Evolutionary conservation across 2,113 vertebrate genomes (phyloP).

Genomic region (Eonycteris spelaea): DNA sequence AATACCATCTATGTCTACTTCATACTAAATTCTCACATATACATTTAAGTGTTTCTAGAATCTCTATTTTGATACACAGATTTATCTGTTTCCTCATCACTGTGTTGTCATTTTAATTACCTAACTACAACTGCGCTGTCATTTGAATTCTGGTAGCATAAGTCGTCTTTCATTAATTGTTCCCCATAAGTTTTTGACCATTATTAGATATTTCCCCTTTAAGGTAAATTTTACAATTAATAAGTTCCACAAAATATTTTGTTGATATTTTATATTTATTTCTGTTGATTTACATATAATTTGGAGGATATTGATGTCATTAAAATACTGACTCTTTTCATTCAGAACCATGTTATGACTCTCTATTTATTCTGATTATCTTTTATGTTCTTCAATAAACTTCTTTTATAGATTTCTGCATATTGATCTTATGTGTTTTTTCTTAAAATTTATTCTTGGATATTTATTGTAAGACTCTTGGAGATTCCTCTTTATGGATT

Average conservation of each 20-base stretch:
- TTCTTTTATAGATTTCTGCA: constrained; percentile 53
- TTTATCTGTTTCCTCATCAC: neutral
- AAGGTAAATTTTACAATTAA: neutral
- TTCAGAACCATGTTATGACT: neutral
- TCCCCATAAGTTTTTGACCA: neutral
- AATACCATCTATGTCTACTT: neutral
- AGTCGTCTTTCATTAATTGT: neutral
- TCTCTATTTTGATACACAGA: neutral
- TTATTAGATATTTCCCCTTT: neutral
- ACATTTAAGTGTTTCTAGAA: neutral
- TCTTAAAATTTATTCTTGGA: constrained; percentile 29
- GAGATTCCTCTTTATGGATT: neutral
- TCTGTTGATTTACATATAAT: neutral
- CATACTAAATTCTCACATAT: neutral
- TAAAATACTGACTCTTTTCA: neutral
- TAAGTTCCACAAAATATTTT: neutral
- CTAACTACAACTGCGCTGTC: neutral
- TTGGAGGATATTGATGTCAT: neutral
- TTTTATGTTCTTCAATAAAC: constrained; percentile 49
- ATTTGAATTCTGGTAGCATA: neutral
- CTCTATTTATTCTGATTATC: constrained; percentile 24
- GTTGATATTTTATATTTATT: neutral
- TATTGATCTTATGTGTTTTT: constrained; percentile 1
- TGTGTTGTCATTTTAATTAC: neutral
- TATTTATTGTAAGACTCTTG: neutral